Base-by-base conservation (phyloP, 2,888 invertebrate species). In the Agapostemon virescens region DNA sequence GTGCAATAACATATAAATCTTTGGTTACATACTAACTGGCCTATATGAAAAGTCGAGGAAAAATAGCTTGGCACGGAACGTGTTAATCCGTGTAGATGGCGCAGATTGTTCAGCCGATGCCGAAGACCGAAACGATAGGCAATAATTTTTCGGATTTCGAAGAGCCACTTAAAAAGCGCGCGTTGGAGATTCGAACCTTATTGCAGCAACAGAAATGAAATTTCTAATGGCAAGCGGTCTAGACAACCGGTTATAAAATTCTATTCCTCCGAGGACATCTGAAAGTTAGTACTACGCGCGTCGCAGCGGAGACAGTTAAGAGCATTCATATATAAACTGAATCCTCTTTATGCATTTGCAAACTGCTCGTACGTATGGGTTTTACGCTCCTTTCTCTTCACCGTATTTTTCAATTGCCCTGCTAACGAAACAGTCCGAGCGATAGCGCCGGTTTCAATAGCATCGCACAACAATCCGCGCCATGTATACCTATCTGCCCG, bases 351-450 rank as follows among this genome's bases (percentile, higher is more conserved):
- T 82, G 78, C 84, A 78, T 77, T 82, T 68, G 77, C 75, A 80
- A 82, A 84, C 81, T 77, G 84, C 52, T 84, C 74, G 81, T 76
- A 72, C 84, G 74, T 75, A 77, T 79, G 72, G 74, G 83, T 84
- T 87, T 87, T 88, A 87, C 81, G 84, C 72, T 81, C 38, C 74
- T 79, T 70, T 75, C 71, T 63, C 63, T 77, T 74, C 70, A 9
- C 75, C 84, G 85, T 88, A 86, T 88, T 86, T 90, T 89, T 89
- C 89, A 88, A 90, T 89, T 89, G 88, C 83, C 79, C 79, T 80
- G 84, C 85, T 88, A 88, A 87, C 89, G 86, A 89, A 88, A 88
- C 86, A 87, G 85, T 79, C 81, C 81, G 74, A 72, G 76, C 82
- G 82, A 88, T 85, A 81, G 79, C 74, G 72, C 63, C 77, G 68